Base-by-base conservation (phyloP, 2,797 vertebrate genomes). In the Pangasius larnaudii region DNA sequence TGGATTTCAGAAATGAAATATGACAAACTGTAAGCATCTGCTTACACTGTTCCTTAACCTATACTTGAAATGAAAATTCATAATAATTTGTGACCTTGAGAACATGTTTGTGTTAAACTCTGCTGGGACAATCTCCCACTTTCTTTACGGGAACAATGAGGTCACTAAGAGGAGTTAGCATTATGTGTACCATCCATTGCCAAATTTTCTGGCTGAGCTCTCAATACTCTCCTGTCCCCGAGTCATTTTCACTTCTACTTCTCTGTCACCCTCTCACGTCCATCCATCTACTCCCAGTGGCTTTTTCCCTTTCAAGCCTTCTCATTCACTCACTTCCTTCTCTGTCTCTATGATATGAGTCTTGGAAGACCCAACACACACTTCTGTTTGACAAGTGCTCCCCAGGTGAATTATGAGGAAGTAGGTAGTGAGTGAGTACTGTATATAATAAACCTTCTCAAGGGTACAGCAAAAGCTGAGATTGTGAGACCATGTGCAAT, bases 141-240 rank as follows among this genome's bases (percentile, higher is more conserved):
- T 75, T 51, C 22, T 75, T 53, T 53, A 1, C 13, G 1, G 36
- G 79, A 78, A 42, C 27, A 8, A 56, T 22, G 33, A 58, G 22
- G 49, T 30, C 5, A 22, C 63, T 30, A 85, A 72, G 33, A 65
- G 16, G 46, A 85, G 81, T 78, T 87, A 49, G 42, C 82, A 87
- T 65, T 86, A 86, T 87, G 63, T 77, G 5, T 16, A 59, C 5
- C n/a, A 53, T 78, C n/a, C n/a, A 53, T 78, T 79, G 42, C 27
- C 19, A 82, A 81, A 75, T 89, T 77, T 90, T 89, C 86, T 56
- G 24, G n/a, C 56, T 88, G 87, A 89, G 53, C 51, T 88, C 86
- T 86, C 72, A 82, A 84, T 80, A 85, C 33, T 11, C 42, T 61
- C 24, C n/a, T 85, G 51, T 88, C 39, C 80, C 74, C 39, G 19